Base-by-base conservation (phyloP, 1,140 invertebrate species). In the Cryptotermes secundus region DNA sequence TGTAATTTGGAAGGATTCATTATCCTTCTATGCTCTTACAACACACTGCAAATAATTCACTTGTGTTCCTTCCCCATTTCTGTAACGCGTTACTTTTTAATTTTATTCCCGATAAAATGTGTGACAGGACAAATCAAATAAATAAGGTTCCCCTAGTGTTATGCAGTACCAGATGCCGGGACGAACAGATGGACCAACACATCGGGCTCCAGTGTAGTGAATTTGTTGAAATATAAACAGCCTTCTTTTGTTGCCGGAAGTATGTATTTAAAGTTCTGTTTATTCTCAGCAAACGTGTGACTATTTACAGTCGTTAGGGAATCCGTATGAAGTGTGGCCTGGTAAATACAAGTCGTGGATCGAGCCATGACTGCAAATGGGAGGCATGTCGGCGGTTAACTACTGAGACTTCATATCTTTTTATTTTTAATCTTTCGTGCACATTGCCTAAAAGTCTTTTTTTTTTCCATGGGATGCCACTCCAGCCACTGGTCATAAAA, bases 111-210 rank as follows among this genome's bases (percentile, higher is more conserved):
- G 59, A 72, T 72, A 72, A 72, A 31, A 72, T 31, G 26, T 72
- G 59, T 72, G 59, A 72, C 59, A 72, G 59, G 7, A n/a, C 59
- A 72, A n/a, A 72, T 72, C 59, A 72, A 72, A 72, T 31, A 72
- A 72, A 72, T 72, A 72, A 49, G 22, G 45, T 49, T 19, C 45
- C 45, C 45, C 45, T 4, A 0, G 14, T 49, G 45, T 49, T 49
- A 0, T 16, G 26, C 59, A 7, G 59, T 26, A 72, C 6, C 59
- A 31, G 59, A 72, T 72, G 59, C 59, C 26, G 3, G 16, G 45
- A 19, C 9, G 6, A 49, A 49, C 45, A 72, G 26, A 31, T 72
- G 59, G 59, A 49, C 14, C 45, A 49, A 19, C 45, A 49, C 45
- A 4, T 49, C 45, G 22, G 22, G 45, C 45, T 22, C 14, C 45